Evolutionary conservation across 2,113 vertebrate species (phyloP).

Genomic region (Chinchilla lanigera): DNA sequence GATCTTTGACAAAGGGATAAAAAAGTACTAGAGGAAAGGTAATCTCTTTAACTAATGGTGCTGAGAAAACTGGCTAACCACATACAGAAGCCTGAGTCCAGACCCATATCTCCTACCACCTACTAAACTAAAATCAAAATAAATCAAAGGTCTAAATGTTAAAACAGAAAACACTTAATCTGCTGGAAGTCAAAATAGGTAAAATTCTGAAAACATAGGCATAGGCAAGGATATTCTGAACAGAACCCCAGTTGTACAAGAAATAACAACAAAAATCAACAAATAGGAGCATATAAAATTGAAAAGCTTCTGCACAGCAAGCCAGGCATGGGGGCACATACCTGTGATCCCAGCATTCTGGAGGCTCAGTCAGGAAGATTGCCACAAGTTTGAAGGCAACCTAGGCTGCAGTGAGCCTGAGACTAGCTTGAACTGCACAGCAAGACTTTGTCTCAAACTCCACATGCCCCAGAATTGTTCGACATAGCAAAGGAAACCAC

Average conservation of each 20-base stretch:
- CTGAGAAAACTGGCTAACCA: neutral
- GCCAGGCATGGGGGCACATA: neutral
- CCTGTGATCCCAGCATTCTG: neutral
- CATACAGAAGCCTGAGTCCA: neutral
- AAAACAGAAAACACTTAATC: neutral
- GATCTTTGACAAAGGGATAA: neutral
- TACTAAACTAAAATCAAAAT: neutral
- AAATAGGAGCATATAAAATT: neutral
- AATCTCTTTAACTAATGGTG: neutral
- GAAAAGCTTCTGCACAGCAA: no score
- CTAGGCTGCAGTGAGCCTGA: neutral
- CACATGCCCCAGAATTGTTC: neutral
- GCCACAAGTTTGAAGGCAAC: neutral
- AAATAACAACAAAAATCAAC: neutral
- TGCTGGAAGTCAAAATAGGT: neutral
- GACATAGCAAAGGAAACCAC: neutral
- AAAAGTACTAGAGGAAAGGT: neutral
- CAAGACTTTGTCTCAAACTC: neutral
- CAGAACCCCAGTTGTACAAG: neutral
- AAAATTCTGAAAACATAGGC: neutral
- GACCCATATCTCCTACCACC: neutral
- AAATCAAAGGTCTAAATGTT: neutral
- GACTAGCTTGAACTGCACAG: neutral
- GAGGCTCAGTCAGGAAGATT: no score
- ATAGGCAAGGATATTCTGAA: neutral